Evolutionary conservation across 2,797 vertebrate species (phyloP).

Genomic region (Benthosema pterotum): DNA sequence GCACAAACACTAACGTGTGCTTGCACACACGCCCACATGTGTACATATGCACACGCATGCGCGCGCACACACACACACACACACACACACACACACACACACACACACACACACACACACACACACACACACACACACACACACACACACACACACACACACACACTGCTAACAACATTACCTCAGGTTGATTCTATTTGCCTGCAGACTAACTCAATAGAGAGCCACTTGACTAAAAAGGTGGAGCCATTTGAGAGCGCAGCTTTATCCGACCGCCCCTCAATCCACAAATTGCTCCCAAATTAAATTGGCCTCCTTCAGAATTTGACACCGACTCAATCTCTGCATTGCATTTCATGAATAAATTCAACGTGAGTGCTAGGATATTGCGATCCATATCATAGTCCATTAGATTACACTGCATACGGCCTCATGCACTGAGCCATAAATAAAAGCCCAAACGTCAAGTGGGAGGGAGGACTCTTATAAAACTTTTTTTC

Average conservation of each 20-base stretch:
- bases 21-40: not conserved
- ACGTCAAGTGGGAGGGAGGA: constrained; percentile 3
- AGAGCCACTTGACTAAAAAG: constrained; percentile 31
- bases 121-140: not conserved
- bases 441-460: constrained; percentile 18
- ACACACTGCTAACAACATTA: constrained; percentile 25
- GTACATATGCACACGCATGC: not conserved
- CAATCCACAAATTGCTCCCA: constrained; percentile 45
- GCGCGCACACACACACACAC: not conserved
- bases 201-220: constrained; percentile 36
- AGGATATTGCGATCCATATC: constrained; percentile 10
- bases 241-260: constrained; percentile 29
- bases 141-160: not conserved
- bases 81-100: not conserved
- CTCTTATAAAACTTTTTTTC: constrained; percentile 8
- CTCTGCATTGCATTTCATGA: constrained; percentile 33
- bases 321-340: constrained; percentile 2
- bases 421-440: constrained; percentile 5
- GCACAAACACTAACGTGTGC: not conserved
- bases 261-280: constrained; percentile 19
- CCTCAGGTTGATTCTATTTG: constrained; percentile 20
- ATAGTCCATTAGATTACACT: constrained; percentile 31
- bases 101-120: not conserved
- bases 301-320: constrained; percentile 35
- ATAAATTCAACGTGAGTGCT: constrained; percentile 28